These are phyloP conservation scores for Brachypterus glaber DNA, from an alignment of 2,888 invertebrate species.

Conservation along the genomic window DNA sequence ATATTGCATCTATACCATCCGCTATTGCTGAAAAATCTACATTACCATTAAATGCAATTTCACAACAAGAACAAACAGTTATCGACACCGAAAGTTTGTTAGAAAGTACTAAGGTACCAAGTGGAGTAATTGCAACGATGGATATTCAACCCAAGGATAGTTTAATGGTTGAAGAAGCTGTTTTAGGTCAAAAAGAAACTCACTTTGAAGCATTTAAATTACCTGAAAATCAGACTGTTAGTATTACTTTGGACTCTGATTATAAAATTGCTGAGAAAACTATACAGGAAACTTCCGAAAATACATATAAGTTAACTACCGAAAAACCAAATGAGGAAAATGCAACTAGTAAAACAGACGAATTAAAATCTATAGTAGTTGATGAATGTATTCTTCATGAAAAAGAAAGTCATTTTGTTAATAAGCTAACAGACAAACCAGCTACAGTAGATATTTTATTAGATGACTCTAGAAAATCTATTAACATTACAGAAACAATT, in stretches of 20 bases:
- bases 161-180: constrained; percentile 39
- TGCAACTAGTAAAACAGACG: constrained; percentile 39
- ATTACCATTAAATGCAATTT: constrained; percentile 33
- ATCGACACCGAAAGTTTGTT: constrained; percentile 41
- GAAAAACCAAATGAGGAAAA: constrained; percentile 27
- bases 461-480: constrained; percentile 43
- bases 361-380: constrained; percentile 41
- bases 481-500: constrained; percentile 36
- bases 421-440: constrained; percentile 41
- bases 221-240: constrained; percentile 32
- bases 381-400: constrained; percentile 43
- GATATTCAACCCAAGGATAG: constrained; percentile 38
- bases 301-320: constrained; percentile 24
- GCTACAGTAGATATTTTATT: constrained; percentile 42
- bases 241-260: constrained; percentile 28
- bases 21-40: constrained; percentile 25
- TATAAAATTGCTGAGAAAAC: constrained; percentile 39
- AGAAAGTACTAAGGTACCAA: constrained; percentile 31
- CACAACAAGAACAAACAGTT: constrained; percentile 34
- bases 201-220: constrained; percentile 31
- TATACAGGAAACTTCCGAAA: constrained; percentile 28
- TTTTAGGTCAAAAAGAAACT: constrained; percentile 41
- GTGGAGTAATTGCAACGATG: constrained; percentile 38
- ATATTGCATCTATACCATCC: constrained; percentile 13
- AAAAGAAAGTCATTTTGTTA: constrained; percentile 43